Conservation (phyloP, 1,140 invertebrate genomes). For the Orius laevigatus region DNA sequence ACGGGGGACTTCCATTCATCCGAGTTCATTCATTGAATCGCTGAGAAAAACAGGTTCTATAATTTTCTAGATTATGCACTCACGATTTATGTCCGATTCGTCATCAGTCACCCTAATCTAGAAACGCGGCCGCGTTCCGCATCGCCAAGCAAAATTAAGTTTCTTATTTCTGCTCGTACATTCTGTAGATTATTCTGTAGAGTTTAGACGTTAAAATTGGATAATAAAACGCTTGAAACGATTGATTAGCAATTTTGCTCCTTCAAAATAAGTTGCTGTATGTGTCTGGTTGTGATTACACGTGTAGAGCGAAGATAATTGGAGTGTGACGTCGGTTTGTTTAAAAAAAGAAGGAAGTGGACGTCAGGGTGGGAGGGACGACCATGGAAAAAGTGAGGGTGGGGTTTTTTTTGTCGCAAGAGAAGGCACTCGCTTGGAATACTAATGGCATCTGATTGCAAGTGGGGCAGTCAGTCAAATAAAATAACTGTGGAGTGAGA, state of each 20-base stretch:
- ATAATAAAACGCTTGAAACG: too few relatives aligned
- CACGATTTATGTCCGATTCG: too few relatives aligned
- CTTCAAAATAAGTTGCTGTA: not conserved
- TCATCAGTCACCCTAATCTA: not conserved
- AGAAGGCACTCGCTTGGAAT: constrained; percentile 1
- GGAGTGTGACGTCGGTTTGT: constrained; percentile 1
- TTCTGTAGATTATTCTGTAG: too few relatives aligned
- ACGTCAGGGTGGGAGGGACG: not conserved
- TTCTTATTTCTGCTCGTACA: too few relatives aligned
- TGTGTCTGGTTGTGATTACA: not conserved
- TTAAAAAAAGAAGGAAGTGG: not conserved
- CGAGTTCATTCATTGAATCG: too few relatives aligned
- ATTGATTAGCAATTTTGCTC: too few relatives aligned
- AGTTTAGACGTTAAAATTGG: too few relatives aligned
- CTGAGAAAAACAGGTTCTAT: too few relatives aligned
- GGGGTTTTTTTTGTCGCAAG: not conserved
- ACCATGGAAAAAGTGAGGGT: not conserved
- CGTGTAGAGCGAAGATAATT: not conserved
- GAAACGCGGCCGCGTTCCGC: too few relatives aligned
- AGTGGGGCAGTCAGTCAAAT: constrained; percentile 12
- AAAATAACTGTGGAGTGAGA: constrained; percentile 2
- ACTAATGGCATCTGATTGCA: constrained; percentile 9
- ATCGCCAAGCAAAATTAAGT: too few relatives aligned
- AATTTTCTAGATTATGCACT: too few relatives aligned
- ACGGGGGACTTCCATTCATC: too few relatives aligned